Evolutionary conservation across 2,888 invertebrate species (phyloP).

Genomic region (Microctonus aethiopoides): DNA sequence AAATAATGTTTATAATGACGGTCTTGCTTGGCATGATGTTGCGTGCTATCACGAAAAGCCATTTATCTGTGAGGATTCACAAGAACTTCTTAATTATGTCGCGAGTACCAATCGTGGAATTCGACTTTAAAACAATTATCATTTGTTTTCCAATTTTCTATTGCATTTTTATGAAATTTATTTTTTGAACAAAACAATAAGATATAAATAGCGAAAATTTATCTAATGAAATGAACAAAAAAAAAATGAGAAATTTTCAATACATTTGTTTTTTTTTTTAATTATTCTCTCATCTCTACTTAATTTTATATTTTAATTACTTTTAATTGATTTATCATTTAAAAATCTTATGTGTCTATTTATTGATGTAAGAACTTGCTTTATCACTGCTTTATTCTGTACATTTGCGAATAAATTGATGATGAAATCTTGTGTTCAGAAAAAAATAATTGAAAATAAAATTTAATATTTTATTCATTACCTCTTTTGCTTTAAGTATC

Average conservation of each 20-base stretch:
- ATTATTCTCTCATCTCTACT: background rate
- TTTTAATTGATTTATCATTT: background rate
- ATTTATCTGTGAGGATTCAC: conserved; percentile 90
- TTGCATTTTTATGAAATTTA: background rate
- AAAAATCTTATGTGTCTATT: background rate
- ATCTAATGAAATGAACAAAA: too few relatives aligned
- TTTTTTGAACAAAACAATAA: background rate
- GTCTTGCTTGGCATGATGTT: conserved; percentile 94
- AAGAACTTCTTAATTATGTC: conserved; percentile 87
- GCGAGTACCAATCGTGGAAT: conserved; percentile 86
- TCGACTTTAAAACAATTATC: conserved; percentile 74
- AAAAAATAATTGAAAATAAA: background rate
- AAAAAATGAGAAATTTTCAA: background rate
- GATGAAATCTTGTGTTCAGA: background rate
- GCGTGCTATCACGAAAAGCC: conserved; percentile 95
- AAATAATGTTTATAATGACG: conserved; percentile 94
- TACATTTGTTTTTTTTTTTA: background rate
- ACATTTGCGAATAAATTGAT: background rate
- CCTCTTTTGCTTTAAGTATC: conserved; percentile 7
- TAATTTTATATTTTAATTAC: background rate
- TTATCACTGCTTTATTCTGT: background rate
- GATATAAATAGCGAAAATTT: background rate
- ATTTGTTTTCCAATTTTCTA: background rate
- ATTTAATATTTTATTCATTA: background rate
- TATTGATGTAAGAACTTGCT: background rate